phyloP scores from a whole-genome alignment of 2,888 invertebrate genomes.

The Cephus nigrinus region DNA sequence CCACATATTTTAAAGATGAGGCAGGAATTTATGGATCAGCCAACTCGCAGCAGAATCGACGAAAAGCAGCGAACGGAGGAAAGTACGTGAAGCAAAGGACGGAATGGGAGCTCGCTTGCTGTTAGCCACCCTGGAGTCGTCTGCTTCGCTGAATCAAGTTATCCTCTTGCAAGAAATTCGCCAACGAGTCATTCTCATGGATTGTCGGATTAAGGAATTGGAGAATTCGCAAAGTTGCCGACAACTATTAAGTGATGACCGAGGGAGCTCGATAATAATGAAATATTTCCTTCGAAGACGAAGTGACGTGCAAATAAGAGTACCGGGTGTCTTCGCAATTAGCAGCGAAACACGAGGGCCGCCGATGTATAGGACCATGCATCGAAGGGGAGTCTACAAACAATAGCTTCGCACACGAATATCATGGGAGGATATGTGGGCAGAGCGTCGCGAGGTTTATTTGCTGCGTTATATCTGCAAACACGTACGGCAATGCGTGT shows the following conservation, averaged over 20 bases:
- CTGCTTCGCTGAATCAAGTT: too few species aligned
- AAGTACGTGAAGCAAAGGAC: too few species aligned
- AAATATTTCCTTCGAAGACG: background rate
- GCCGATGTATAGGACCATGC: background rate
- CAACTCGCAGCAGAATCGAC: too few species aligned
- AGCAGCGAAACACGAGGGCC: slow-evolving; percentile 27
- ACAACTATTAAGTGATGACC: background rate
- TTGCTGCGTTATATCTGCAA: slow-evolving; percentile 54
- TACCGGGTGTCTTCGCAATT: slow-evolving; percentile 42
- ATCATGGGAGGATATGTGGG: slow-evolving; percentile 39
- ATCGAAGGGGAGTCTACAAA: background rate
- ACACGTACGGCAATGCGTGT: slow-evolving; percentile 50
- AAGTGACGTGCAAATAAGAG: slow-evolving; percentile 36
- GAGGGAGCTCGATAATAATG: background rate
- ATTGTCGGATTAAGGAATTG: too few species aligned
- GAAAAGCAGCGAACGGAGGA: too few species aligned
- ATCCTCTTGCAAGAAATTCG: too few species aligned
- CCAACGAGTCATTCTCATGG: too few species aligned
- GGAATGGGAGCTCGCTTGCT: background rate
- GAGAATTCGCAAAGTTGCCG: background rate
- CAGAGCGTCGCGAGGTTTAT: slow-evolving; percentile 39
- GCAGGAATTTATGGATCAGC: slow-evolving; percentile 53
- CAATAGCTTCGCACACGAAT: slow-evolving; percentile 8
- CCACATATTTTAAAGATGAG: slow-evolving; percentile 63
- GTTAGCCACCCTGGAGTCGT: background rate